phyloP scores from a whole-genome alignment of 2,888 invertebrate genomes.

The Imbricaverruca yamaguchii region DNA sequence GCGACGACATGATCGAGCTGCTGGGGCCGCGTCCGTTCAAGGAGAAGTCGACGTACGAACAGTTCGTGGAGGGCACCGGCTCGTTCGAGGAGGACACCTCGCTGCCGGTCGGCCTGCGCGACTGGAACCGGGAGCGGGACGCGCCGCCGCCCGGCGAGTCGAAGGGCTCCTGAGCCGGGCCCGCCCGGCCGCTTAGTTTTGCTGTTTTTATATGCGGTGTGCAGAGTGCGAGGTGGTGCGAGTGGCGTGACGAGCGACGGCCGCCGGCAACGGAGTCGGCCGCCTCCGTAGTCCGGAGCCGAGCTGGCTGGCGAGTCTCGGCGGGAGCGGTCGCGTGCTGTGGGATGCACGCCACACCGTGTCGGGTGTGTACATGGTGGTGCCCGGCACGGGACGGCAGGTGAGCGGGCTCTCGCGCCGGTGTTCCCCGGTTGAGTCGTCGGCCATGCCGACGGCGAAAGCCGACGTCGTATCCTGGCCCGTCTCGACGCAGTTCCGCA shows the following conservation, averaged over 20 bases:
- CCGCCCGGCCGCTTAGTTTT: neutral
- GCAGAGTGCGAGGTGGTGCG: neutral
- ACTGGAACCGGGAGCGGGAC: conserved; percentile 65
- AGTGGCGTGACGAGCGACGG: no score
- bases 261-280: neutral
- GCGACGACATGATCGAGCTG: conserved; percentile 96
- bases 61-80: conserved; percentile 97
- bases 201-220: neutral
- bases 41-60: conserved; percentile 98
- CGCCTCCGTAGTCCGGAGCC: neutral
- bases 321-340: neutral
- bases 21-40: conserved; percentile 91
- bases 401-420: no score
- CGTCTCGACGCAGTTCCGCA: neutral
- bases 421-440: no score
- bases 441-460: neutral
- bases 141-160: conserved; percentile 17
- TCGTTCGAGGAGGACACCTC: conserved; percentile 94
- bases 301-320: neutral
- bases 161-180: neutral
- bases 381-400: no score
- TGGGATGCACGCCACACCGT: no score
- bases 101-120: conserved; percentile 87
- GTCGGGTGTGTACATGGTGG: no score
- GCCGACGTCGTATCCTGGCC: neutral